Conservation (phyloP, 1,140 invertebrate genomes). For the Macrotrachela quadricornifera region DNA sequence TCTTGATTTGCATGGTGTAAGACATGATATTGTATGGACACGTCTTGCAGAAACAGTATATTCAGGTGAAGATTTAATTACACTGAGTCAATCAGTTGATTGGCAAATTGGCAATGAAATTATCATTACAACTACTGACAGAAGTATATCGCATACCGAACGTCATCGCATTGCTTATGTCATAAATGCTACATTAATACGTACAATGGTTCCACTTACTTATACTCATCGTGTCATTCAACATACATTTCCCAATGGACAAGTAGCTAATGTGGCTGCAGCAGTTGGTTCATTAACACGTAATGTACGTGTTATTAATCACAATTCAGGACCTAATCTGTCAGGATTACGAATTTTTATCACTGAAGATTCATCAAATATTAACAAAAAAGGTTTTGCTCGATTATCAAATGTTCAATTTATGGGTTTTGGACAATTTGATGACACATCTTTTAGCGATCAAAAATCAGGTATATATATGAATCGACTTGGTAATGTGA, state of each 20-base stretch:
- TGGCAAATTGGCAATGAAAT: slow-evolving; percentile 13
- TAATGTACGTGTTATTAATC: slow-evolving; percentile 21
- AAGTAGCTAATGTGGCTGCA: slow-evolving; percentile 12
- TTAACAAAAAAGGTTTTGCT: not conserved
- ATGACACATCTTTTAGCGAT: not conserved
- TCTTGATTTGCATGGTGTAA: no score
- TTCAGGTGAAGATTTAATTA: not conserved
- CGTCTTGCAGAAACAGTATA: no score
- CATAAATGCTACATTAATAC: not conserved
- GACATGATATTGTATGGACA: no score
- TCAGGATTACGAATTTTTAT: slow-evolving; percentile 24
- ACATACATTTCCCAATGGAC: not conserved
- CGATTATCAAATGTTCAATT: slow-evolving; percentile 3
- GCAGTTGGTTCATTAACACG: slow-evolving; percentile 22
- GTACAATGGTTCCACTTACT: not conserved
- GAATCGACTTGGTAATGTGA: not conserved
- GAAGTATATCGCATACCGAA: slow-evolving; percentile 2
- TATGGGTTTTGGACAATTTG: not conserved
- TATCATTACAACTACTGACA: not conserved
- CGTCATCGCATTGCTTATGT: slow-evolving; percentile 6
- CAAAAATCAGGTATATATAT: slow-evolving; percentile 1
- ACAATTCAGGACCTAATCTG: slow-evolving; percentile 14
- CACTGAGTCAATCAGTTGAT: slow-evolving; percentile 3
- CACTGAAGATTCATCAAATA: no score
- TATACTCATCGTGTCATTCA: not conserved